These are phyloP conservation scores for Nomada hirtipes DNA, from an alignment of 2,888 invertebrate genomes.

Conservation along the genomic window DNA sequence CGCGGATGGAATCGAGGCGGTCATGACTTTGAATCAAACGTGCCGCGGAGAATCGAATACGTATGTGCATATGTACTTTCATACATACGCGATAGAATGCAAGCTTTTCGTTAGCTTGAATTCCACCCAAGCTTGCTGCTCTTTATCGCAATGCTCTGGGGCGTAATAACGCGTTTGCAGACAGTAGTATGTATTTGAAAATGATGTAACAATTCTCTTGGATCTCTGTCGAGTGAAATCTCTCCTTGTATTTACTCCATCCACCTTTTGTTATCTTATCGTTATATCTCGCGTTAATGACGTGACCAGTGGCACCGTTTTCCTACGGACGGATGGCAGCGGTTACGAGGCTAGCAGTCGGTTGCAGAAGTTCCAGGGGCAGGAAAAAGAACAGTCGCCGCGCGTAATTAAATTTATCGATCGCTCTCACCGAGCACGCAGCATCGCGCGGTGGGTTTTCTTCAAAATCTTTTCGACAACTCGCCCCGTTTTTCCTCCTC, in stretches of 20 bases:
- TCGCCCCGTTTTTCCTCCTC: conserved; percentile 34
- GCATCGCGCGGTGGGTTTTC: conserved; percentile 7
- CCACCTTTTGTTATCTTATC: conserved; percentile 64
- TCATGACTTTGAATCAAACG: neutral
- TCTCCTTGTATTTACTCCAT: conserved; percentile 16
- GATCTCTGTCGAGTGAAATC: neutral
- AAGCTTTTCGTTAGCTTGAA: neutral
- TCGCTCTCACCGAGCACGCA: conserved; percentile 23
- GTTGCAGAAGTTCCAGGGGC: neutral
- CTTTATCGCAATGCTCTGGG: neutral
- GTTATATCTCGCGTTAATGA: conserved; percentile 22
- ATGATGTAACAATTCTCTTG: conserved; percentile 5
- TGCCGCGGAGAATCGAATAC: neutral
- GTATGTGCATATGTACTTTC: neutral
- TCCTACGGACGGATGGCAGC: neutral
- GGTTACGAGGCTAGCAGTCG: neutral
- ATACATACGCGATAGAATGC: neutral
- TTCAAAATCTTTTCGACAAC: conserved; percentile 41
- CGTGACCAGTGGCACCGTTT: conserved; percentile 13
- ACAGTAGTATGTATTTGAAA: conserved; percentile 9
- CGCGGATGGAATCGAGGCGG: conserved; percentile 32
- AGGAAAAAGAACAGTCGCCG: conserved; percentile 23
- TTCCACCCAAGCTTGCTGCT: neutral
- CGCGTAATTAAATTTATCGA: conserved; percentile 68
- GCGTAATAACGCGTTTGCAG: neutral